Evolutionary conservation across 2,113 vertebrate genomes (phyloP).

Genomic region (Plecturocebus donacophilus): DNA sequence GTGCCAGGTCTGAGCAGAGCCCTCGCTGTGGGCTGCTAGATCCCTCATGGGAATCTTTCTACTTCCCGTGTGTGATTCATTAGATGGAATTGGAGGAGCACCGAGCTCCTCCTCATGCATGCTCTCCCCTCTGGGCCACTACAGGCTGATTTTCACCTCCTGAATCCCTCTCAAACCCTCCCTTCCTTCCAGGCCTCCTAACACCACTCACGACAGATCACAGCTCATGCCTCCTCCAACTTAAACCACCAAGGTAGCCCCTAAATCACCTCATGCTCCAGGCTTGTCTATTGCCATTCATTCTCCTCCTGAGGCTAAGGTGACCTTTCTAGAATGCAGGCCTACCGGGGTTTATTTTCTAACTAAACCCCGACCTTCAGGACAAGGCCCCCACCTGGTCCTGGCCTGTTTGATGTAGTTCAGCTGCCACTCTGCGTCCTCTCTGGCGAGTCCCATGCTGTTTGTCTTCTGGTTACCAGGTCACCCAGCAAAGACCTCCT

Average conservation of each 20-base stretch:
- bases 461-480: too few relatives aligned
- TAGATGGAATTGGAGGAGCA: rapidly evolving
- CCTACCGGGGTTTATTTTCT: too few relatives aligned
- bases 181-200: background rate
- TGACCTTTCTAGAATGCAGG: background rate
- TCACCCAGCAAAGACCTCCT: too few relatives aligned
- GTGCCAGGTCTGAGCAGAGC: background rate
- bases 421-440: too few relatives aligned
- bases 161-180: background rate
- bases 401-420: too few relatives aligned
- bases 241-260: too few relatives aligned
- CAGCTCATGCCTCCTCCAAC: background rate
- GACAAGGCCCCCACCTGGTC: too few relatives aligned
- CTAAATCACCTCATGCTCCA: background rate
- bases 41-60: rapidly evolving
- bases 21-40: background rate
- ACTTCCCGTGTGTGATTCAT: rapidly evolving
- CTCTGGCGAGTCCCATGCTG: background rate
- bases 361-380: too few relatives aligned
- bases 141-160: rapidly evolving
- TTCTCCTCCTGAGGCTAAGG: background rate
- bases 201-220: background rate
- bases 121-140: background rate
- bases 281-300: background rate
- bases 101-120: rapidly evolving